Evolutionary conservation across 2,888 invertebrate species (phyloP).

Genomic region (Leucophenga maculata): DNA sequence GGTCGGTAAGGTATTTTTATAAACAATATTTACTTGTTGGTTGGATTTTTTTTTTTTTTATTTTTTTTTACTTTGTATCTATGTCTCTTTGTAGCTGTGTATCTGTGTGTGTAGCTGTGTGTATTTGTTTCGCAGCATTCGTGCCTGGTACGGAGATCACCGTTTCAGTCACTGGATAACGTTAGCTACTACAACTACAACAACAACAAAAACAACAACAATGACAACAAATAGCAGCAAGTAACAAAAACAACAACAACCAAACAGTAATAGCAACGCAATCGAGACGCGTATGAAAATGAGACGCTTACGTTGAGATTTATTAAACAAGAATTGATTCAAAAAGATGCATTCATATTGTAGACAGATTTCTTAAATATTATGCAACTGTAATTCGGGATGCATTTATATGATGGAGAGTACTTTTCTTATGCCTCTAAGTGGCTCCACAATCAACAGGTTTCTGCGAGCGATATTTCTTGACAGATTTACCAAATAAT

Average conservation of each 20-base stretch:
- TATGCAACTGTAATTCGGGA: too few relatives aligned
- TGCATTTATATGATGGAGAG: too few relatives aligned
- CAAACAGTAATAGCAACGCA: constrained; percentile 37
- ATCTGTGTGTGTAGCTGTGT: background rate
- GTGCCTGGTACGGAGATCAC: constrained; percentile 70
- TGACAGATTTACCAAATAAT: too few relatives aligned
- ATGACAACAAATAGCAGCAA: constrained; percentile 34
- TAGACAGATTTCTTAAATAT: background rate
- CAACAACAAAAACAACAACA: constrained; percentile 31
- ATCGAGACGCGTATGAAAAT: constrained; percentile 19
- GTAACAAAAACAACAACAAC: constrained; percentile 36
- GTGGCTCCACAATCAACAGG: too few relatives aligned
- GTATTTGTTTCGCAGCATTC: constrained; percentile 30
- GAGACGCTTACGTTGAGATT: constrained; percentile 7
- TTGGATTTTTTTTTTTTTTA: constrained; percentile 24
- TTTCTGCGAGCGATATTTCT: too few relatives aligned
- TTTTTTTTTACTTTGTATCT: background rate
- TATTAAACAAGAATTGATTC: constrained; percentile 4
- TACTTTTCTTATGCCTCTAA: too few relatives aligned
- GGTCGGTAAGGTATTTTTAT: constrained; percentile 20
- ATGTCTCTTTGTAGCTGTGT: background rate
- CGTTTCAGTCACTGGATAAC: constrained; percentile 51
- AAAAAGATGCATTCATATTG: background rate
- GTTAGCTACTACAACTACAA: constrained; percentile 47
- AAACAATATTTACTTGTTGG: constrained; percentile 15